Evolutionary conservation across 2,797 vertebrate species (phyloP).

Genomic region (Nyctalus aviator): DNA sequence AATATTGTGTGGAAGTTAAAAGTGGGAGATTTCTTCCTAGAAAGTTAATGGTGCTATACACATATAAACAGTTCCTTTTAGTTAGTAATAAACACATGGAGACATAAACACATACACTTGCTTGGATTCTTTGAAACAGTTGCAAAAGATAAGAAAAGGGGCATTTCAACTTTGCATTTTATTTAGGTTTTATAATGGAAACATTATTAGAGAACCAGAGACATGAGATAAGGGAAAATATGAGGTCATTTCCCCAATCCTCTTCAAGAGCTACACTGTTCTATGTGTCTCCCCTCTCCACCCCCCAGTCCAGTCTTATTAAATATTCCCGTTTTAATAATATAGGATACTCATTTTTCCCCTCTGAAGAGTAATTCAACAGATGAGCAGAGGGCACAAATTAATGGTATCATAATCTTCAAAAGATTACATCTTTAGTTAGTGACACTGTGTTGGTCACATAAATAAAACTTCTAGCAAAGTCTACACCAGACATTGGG

Average conservation of each 20-base stretch:
- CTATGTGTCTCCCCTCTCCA: background rate
- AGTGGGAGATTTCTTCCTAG: constrained; percentile 51
- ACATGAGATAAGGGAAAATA: constrained; percentile 72
- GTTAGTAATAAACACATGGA: constrained; percentile 33
- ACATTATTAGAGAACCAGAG: constrained; percentile 61
- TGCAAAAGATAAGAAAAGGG: constrained; percentile 50
- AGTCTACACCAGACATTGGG: background rate
- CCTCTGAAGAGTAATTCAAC: background rate
- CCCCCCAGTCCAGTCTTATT: background rate
- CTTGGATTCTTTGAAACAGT: too few species aligned
- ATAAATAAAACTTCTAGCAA: constrained; percentile 36
- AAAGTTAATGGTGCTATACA: constrained; percentile 46
- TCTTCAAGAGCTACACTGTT: constrained; percentile 58
- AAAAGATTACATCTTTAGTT: constrained; percentile 45
- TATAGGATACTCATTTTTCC: background rate
- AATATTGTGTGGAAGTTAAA: constrained; percentile 55
- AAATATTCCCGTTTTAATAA: constrained; percentile 59
- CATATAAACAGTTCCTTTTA: constrained; percentile 20
- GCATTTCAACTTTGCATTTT: constrained; percentile 53
- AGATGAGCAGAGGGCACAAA: background rate
- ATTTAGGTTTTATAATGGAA: constrained; percentile 59
- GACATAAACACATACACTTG: background rate
- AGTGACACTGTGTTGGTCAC: background rate
- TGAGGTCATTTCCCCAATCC: constrained; percentile 64
- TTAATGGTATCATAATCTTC: background rate